Conservation (phyloP, 2,797 vertebrate genomes). For the Eurystomus glaucurus region DNA sequence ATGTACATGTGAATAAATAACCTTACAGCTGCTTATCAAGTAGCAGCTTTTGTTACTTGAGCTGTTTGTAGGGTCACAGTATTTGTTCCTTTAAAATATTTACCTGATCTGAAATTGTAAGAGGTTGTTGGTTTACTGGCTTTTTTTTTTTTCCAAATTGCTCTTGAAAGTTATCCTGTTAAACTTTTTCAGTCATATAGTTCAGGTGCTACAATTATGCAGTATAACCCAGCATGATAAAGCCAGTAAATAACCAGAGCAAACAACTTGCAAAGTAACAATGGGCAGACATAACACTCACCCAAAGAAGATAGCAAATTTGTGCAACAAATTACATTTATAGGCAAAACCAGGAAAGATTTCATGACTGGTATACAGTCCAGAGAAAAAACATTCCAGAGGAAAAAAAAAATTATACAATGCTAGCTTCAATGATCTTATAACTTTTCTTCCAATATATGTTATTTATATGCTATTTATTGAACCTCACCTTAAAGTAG, state of each 20-base stretch:
- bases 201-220: background rate
- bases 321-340: background rate
- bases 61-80: background rate
- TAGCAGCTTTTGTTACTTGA: background rate
- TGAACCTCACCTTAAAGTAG: background rate
- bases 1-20: background rate
- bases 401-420: background rate
- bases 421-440: background rate
- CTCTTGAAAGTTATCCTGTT: background rate
- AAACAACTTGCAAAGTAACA: background rate
- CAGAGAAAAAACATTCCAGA: background rate
- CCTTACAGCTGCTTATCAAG: background rate
- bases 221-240: background rate
- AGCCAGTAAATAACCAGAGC: background rate
- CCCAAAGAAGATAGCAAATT: background rate
- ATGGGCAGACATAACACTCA: background rate
- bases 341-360: background rate
- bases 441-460: background rate
- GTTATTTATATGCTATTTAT: background rate
- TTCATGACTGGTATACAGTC: background rate
- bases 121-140: background rate
- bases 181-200: background rate
- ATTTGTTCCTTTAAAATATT: conserved; percentile 2
- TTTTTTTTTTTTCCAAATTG: background rate
- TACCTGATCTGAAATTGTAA: background rate